Percentiles rank a stretch among this genome's conserved stretches.
phyloP scores from a whole-genome alignment of 2,888 invertebrate genomes.

The Mimumesa dahlbomi region DNA sequence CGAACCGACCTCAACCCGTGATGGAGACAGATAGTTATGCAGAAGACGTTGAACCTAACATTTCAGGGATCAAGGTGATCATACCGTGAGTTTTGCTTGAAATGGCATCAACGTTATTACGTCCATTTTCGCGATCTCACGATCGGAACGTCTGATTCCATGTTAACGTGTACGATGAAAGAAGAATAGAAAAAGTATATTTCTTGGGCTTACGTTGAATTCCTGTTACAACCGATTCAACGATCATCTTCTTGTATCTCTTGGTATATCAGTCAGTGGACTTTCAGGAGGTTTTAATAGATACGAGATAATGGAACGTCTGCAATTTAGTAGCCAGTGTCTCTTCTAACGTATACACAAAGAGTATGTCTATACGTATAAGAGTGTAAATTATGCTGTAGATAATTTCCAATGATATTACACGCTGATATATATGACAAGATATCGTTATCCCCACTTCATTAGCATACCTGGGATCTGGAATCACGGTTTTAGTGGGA shows the following conservation, averaged over 20 bases:
- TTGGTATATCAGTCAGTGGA: no score
- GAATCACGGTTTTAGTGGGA: neutral
- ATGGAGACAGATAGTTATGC: constrained; percentile 37
- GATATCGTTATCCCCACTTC: neutral
- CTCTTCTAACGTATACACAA: no score
- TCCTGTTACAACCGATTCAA: no score
- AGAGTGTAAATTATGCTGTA: no score
- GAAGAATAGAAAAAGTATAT: no score
- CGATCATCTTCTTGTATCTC: neutral
- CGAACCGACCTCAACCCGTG: constrained; percentile 34
- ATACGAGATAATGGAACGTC: no score
- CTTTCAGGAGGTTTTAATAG: no score
- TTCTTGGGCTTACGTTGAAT: no score
- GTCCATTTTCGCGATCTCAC: constrained; percentile 44
- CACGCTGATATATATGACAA: neutral
- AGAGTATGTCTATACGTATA: no score
- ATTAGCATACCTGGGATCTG: neutral
- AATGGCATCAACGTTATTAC: constrained; percentile 41
- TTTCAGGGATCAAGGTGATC: constrained; percentile 57
- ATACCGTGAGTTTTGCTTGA: constrained; percentile 26
- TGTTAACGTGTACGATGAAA: constrained; percentile 34
- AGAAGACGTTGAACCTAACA: constrained; percentile 38
- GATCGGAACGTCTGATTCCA: constrained; percentile 49
- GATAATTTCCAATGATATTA: no score
- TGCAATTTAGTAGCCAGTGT: no score